Evolutionary conservation across 1,140 invertebrate species (phyloP).

Genomic region (Pectinophora gossypiella): DNA sequence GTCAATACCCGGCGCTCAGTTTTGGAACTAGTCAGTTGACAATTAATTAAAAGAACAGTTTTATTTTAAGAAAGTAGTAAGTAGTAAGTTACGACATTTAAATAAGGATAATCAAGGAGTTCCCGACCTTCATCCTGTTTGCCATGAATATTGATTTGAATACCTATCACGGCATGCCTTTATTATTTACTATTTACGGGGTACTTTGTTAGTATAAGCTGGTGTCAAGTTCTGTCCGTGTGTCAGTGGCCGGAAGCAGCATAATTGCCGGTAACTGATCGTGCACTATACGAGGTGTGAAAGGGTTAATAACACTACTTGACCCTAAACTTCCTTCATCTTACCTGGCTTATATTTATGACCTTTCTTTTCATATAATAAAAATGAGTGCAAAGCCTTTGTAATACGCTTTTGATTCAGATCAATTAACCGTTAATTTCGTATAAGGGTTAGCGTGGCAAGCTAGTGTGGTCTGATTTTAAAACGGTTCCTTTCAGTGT

Average conservation of each 20-base stretch:
- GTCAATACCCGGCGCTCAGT: no score
- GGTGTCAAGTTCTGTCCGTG: slow-evolving; percentile 20
- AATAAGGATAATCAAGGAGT: no score
- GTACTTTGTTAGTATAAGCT: background rate
- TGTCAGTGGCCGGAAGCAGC: slow-evolving; percentile 38
- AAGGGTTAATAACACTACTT: slow-evolving; percentile 65
- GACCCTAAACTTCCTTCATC: slow-evolving; percentile 43
- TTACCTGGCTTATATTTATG: slow-evolving; percentile 7
- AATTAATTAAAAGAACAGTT: no score
- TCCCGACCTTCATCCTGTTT: background rate
- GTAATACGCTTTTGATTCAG: no score
- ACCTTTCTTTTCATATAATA: no score
- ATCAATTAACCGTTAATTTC: background rate
- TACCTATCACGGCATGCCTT: background rate
- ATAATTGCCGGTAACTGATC: slow-evolving; percentile 60
- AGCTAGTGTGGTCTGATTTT: no score
- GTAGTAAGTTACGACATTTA: no score
- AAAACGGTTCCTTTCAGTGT: no score
- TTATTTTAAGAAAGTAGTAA: no score
- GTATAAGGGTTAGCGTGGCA: no score
- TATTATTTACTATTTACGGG: background rate
- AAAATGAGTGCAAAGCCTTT: no score
- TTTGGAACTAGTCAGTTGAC: no score
- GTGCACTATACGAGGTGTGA: slow-evolving; percentile 54
- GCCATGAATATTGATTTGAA: background rate